phyloP scores from a whole-genome alignment of 2,113 vertebrate species.

The Sitta europaea region DNA sequence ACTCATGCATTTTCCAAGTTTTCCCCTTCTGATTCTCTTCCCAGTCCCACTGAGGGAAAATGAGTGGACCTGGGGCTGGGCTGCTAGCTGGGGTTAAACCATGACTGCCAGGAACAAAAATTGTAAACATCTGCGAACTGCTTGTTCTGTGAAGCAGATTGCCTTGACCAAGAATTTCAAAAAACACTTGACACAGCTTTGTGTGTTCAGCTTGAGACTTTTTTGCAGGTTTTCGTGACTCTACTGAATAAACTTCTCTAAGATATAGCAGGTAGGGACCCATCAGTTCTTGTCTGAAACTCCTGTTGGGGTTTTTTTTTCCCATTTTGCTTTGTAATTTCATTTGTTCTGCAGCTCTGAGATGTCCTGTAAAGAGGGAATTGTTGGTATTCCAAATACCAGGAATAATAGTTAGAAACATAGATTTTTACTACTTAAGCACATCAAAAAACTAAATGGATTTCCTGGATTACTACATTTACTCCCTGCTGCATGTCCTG shows the following conservation, averaged over 20 bases:
- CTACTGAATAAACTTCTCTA: not conserved
- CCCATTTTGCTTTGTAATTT: not conserved
- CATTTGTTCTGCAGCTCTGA: not conserved
- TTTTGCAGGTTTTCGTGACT: not conserved
- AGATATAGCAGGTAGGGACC: not conserved
- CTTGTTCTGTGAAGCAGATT: not conserved
- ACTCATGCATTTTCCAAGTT: not conserved
- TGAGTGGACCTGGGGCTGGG: not conserved
- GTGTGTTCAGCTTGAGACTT: not conserved
- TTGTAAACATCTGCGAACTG: not conserved
- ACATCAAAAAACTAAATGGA: not conserved
- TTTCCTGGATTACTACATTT: not conserved
- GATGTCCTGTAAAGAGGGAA: not conserved
- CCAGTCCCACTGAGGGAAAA: not conserved
- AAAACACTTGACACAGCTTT: not conserved
- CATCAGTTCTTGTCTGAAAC: not conserved
- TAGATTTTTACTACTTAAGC: not conserved
- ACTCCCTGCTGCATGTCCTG: not conserved
- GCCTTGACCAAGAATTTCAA: not conserved
- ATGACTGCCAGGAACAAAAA: not conserved
- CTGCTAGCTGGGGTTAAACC: not conserved
- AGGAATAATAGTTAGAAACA: not conserved
- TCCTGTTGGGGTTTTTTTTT: not conserved
- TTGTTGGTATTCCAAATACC: not conserved
- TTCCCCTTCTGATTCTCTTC: not conserved